Evolutionary conservation across 1,140 invertebrate genomes (phyloP).

Genomic region (Danaus melanippus): DNA sequence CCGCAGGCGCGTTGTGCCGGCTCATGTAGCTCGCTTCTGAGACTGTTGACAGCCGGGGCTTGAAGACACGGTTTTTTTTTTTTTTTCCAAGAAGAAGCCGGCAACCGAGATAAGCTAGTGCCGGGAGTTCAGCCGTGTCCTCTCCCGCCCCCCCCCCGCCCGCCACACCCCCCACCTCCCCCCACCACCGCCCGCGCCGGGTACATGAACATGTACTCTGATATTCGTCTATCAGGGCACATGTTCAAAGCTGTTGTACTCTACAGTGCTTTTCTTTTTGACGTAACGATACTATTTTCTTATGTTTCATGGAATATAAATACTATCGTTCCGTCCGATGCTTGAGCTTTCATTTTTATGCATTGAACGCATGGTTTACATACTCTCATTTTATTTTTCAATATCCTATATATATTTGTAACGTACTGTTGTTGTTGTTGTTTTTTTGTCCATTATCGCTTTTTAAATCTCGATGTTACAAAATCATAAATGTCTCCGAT

Average conservation of each 20-base stretch:
- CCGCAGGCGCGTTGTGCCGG: too few species aligned
- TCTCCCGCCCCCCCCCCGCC: neutral
- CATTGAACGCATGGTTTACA: slow-evolving; percentile 24
- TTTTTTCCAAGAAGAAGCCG: too few species aligned
- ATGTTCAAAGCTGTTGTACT: too few species aligned
- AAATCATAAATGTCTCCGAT: slow-evolving; percentile 14
- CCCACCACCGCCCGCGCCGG: neutral
- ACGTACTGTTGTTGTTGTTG: slow-evolving; percentile 4
- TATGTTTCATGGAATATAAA: neutral
- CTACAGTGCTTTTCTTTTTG: neutral
- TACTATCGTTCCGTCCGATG: slow-evolving; percentile 13
- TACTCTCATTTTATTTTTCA: slow-evolving; percentile 15
- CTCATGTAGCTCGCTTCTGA: too few species aligned
- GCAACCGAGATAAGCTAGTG: too few species aligned
- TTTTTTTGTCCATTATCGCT: slow-evolving; percentile 16
- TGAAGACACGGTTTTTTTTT: too few species aligned
- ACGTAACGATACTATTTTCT: slow-evolving; percentile 13
- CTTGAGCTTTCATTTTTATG: slow-evolving; percentile 21
- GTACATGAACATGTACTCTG: neutral
- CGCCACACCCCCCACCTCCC: neutral
- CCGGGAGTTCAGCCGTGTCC: too few species aligned
- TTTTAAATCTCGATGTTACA: slow-evolving; percentile 18
- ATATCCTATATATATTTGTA: slow-evolving; percentile 9
- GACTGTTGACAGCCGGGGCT: too few species aligned
- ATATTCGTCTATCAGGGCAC: too few species aligned